Evolutionary conservation across 2,113 vertebrate species (phyloP).

Genomic region (Erythrocercus mccallii): DNA sequence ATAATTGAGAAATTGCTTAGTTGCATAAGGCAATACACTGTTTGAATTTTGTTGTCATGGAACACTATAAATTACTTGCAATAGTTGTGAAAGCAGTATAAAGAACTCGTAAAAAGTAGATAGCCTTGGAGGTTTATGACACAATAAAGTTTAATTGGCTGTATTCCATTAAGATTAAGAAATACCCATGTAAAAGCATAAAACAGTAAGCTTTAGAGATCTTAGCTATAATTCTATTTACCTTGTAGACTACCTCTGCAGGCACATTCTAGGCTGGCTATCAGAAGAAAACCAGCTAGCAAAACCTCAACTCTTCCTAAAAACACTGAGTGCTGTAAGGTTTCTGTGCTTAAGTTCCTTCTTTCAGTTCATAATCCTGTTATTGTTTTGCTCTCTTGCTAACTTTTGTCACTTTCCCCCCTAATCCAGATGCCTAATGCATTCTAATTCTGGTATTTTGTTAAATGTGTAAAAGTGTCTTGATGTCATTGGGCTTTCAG

Average conservation of each 20-base stretch:
- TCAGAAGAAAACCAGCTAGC: neutral
- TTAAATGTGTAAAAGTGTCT: neutral
- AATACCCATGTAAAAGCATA: neutral
- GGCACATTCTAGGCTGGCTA: neutral
- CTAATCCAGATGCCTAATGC: neutral
- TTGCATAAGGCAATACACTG: neutral
- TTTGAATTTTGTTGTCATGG: neutral
- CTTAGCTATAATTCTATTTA: neutral
- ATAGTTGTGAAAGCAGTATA: neutral
- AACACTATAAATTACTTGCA: neutral
- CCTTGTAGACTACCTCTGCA: neutral
- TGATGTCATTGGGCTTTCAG: neutral
- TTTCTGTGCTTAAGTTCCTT: neutral
- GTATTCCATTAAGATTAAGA: neutral
- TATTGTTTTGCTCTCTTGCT: neutral
- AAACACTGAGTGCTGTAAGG: accelerated
- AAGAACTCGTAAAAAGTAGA: neutral
- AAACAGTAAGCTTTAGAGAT: neutral
- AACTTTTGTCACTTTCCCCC: neutral
- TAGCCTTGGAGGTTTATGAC: neutral
- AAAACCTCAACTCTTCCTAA: neutral
- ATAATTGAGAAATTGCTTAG: neutral
- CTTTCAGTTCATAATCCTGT: neutral
- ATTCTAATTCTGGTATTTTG: neutral
- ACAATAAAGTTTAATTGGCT: neutral